phyloP scores from a whole-genome alignment of 2,888 invertebrate genomes.

The Ditula angustiorana region DNA sequence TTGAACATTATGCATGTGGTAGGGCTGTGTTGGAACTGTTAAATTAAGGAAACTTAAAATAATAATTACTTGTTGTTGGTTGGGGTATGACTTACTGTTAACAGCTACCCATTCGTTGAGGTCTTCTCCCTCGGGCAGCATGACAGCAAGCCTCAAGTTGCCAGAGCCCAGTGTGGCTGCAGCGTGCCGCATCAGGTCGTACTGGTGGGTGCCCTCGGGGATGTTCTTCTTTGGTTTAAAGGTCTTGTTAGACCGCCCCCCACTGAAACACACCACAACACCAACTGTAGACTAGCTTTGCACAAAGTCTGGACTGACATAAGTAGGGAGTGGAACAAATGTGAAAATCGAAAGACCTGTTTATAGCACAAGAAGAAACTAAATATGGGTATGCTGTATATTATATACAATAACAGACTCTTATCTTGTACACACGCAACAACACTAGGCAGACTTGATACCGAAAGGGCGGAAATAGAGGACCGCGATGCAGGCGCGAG shows the following conservation, averaged over 20 bases:
- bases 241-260: slow-evolving; percentile 97
- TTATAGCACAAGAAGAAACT: background rate
- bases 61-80: background rate
- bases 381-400: background rate
- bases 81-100: slow-evolving; percentile 91
- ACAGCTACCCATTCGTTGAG: slow-evolving; percentile 99
- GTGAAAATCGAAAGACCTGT: background rate
- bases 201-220: slow-evolving; percentile 99
- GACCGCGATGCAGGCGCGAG: slow-evolving; percentile 17
- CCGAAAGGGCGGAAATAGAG: slow-evolving; percentile 19
- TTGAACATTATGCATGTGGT: background rate
- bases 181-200: slow-evolving; percentile 99
- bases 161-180: slow-evolving; percentile 99
- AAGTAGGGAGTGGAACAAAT: slow-evolving; percentile 5
- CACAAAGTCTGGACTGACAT: background rate
- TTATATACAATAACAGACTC: background rate
- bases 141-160: slow-evolving; percentile 97
- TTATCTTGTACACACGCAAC: too few relatives aligned
- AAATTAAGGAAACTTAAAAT: too few relatives aligned
- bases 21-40: background rate
- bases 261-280: slow-evolving; percentile 79
- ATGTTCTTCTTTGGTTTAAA: slow-evolving; percentile 99
- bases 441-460: background rate
- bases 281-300: background rate
- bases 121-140: slow-evolving; percentile 99